A percentile compares a stretch with the other conserved stretches of the same genome.
Conservation (phyloP, 2,797 vertebrate genomes). For the Falco naumanni region DNA sequence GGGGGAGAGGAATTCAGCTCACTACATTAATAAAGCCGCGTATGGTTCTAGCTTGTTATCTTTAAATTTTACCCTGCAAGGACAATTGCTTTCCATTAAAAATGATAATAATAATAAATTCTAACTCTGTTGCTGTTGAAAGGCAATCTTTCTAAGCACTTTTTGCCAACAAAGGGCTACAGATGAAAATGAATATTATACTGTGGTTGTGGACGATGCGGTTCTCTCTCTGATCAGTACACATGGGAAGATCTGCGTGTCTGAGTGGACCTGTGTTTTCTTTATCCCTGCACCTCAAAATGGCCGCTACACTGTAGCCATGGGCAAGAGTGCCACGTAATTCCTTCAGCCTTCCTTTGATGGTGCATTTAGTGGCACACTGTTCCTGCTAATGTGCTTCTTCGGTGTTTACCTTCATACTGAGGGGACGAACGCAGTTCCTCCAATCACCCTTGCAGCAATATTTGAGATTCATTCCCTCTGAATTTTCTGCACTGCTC, state of each 20-base stretch:
- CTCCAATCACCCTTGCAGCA: not conserved
- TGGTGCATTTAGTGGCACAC: not conserved
- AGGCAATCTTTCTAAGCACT: not conserved
- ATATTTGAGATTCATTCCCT: not conserved
- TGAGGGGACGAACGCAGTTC: not conserved
- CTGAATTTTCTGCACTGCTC: not conserved
- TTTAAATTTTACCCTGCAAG: conserved; percentile 39
- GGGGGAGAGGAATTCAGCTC: not conserved
- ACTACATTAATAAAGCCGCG: not conserved
- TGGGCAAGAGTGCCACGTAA: not conserved
- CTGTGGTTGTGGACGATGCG: not conserved
- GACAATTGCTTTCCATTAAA: conserved; percentile 38
- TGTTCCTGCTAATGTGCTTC: not conserved
- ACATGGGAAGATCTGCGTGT: rapidly evolving
- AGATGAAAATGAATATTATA: not conserved
- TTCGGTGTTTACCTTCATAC: not conserved
- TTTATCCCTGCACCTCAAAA: not conserved
- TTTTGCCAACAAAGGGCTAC: not conserved
- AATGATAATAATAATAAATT: not conserved
- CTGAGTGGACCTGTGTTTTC: rapidly evolving
- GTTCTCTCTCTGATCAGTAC: not conserved
- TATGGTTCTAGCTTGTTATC: conserved; percentile 12
- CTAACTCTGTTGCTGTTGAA: not conserved
- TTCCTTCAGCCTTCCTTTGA: not conserved
- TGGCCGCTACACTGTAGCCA: not conserved